These are phyloP conservation scores for Etia nguti DNA, from an alignment of 2,113 vertebrate genomes.

Conservation along the genomic window DNA sequence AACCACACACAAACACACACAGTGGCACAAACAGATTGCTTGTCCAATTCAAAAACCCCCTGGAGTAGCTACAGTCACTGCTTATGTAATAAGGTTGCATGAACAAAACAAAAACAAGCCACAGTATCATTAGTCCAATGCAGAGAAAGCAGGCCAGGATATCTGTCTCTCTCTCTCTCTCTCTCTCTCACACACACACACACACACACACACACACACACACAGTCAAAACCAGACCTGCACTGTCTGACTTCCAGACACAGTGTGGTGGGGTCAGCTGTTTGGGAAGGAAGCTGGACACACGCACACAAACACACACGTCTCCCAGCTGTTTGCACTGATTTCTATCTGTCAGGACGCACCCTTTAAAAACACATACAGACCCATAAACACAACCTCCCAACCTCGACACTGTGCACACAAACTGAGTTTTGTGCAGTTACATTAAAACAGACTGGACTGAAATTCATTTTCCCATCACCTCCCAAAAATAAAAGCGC, in stretches of 20 bases:
- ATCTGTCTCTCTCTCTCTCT: no score
- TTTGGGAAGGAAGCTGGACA: slow-evolving; percentile 28
- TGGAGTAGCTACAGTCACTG: slow-evolving; percentile 43
- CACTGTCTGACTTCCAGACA: slow-evolving; percentile 3
- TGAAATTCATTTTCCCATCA: background rate
- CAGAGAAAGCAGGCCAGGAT: background rate
- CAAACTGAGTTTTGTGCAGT: accelerated
- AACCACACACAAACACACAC: background rate
- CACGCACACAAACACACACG: slow-evolving; percentile 5
- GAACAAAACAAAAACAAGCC: slow-evolving; percentile 57
- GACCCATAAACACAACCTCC: slow-evolving; percentile 10
- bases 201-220: background rate
- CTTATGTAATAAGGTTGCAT: slow-evolving; percentile 60
- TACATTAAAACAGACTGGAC: background rate
- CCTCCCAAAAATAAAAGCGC: background rate
- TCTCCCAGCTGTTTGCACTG: slow-evolving; percentile 42
- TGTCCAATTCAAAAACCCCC: slow-evolving; percentile 9
- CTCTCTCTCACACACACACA: background rate
- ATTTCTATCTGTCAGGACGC: slow-evolving; percentile 58
- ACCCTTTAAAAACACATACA: slow-evolving; percentile 60
- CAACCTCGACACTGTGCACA: background rate
- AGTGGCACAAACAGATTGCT: background rate
- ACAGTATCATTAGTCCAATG: slow-evolving; percentile 17
- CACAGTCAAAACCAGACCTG: slow-evolving; percentile 9
- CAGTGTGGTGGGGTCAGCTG: slow-evolving; percentile 1